Base-by-base conservation (phyloP, 2,797 vertebrate genomes). In the Rhinophrynus dorsalis region DNA sequence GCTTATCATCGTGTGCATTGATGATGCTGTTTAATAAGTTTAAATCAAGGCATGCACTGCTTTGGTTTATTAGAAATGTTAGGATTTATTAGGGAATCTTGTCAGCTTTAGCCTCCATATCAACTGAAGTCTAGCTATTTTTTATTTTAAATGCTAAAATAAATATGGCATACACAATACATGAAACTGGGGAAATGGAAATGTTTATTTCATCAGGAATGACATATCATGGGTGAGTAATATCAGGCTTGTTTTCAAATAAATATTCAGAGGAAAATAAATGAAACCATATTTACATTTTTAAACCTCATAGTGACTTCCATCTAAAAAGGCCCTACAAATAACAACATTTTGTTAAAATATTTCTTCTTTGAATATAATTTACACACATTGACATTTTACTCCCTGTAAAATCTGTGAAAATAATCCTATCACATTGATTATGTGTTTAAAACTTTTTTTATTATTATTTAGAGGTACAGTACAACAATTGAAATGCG, bases 121-220 rank as follows among this genome's bases (percentile, higher is more conserved):
- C 35, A 10, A 17, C 50, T 42, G 44, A 29, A 59, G 9, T 13
- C 23, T 17, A 17, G 17, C 37, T 42, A 27, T 59, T 26, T 59
- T 42, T 59, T 59, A 59, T 59, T 40, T 59, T 27, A 59, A 42
- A 59, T 42, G 37, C 56, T 12, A 38, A 59, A 59, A 59, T 59
- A 27, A 59, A 59, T 59, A 33, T 35, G 17, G 18, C 30, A 55
- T 35, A 5, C 32, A 13, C 29, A 23, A 35, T 21, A 12, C 52
- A 35, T 35, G 18, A 32, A 30, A 55, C 52, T 21, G 12, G 29
- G 29, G 52, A 18, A 55, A 13, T 20, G 9, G 45, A 40, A 42
- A 51, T 60, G 56, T 52, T 58, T 38, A 29, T 38, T 23, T 60
- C 29, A 24, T 3, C 15, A 9, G n/a, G 32, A 52, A 60, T 21